Base-by-base conservation (phyloP, 2,113 vertebrate species). In the Halcyon senegalensis region DNA sequence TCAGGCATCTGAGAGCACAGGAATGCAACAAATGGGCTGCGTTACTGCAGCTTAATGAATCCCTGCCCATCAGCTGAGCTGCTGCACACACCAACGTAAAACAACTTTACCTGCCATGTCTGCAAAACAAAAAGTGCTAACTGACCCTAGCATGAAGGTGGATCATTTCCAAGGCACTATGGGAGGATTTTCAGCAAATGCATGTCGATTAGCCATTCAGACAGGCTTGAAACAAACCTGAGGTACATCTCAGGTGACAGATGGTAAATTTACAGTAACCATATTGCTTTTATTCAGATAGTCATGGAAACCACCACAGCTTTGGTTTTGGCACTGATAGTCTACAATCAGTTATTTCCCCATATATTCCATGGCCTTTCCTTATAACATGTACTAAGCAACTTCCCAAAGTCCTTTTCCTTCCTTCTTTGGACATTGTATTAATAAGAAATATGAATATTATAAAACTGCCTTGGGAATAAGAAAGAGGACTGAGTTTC, bases 381-480 rank as follows among this genome's bases (percentile, higher is more conserved):
- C 46, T 88, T 69, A 23, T 53, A 64, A 90, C 37, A 82, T 11
- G 41, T 60, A 27, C 37, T 7, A 15, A 89, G 46, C 28, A 82
- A 30, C 23, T 74, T 64, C 31, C 35, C 48, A 33, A 80, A 46
- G 28, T 41, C 5, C 58, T 73, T 84, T 75, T 67, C n/a, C 51
- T 91, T 87, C 73, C n/a, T 89, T 87, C 90, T 77, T 83, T 50
- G 21, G 76, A 77, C 2, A 4, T 7, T 84, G 30, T 60, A 88
- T 84, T 79, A 55, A 55, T 73, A 93, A 80, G 28, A 84, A 94
- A 90, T 70, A 88, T 4, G 27, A 84, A 60, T 87, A 56, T 72
- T 95, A 37, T 44, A 77, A 95, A 95, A 92, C 28, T 83, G n/a
- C 51, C 67, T 33, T 85, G 79, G 59, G 87, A 95, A 87, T 50